phyloP scores from a whole-genome alignment of 2,113 vertebrate genomes.

The Toxostoma redivivum region DNA sequence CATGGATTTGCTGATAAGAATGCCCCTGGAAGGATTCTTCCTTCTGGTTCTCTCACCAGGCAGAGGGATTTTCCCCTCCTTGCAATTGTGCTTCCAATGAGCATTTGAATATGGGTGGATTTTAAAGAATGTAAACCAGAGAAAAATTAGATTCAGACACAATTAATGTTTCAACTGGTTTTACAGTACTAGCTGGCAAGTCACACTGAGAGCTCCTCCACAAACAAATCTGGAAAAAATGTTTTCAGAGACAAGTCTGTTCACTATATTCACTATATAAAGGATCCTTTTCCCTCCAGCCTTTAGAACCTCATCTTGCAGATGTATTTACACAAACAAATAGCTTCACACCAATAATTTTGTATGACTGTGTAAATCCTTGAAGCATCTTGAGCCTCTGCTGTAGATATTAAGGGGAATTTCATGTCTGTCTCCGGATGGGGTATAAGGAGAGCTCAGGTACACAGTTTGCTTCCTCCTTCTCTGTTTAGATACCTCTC shows the following conservation, averaged over 20 bases:
- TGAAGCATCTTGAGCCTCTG: background rate
- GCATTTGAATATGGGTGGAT: background rate
- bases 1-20: constrained; percentile 38
- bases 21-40: constrained; percentile 25
- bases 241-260: background rate
- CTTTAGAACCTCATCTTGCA: background rate
- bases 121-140: background rate
- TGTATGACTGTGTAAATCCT: background rate
- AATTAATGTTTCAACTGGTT: background rate
- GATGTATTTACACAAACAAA: background rate
- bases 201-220: background rate
- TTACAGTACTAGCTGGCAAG: background rate
- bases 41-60: background rate
- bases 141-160: background rate
- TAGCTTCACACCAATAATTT: background rate
- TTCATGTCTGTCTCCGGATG: background rate
- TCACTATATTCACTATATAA: background rate
- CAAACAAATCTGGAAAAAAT: background rate
- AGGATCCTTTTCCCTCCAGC: background rate
- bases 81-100: background rate
- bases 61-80: background rate
- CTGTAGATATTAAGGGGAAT: background rate
- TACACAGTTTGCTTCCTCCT: background rate
- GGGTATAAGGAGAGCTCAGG: background rate
- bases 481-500: background rate